Base-by-base conservation (phyloP, 2,888 invertebrate genomes). In the Lasius fuliginosus region DNA sequence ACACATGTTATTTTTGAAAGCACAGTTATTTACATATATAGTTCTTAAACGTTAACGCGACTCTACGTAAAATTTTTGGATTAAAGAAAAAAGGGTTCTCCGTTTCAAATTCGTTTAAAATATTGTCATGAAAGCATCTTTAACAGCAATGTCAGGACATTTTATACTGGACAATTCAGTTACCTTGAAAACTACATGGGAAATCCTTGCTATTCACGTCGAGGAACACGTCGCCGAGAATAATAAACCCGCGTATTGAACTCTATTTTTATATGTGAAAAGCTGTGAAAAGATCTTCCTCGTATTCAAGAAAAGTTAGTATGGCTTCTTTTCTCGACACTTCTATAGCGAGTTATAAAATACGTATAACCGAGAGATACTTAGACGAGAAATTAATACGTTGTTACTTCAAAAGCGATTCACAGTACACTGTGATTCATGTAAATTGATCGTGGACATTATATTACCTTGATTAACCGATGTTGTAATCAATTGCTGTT, bases 181-280 rank as follows among this genome's bases (percentile, higher is more conserved):
- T 53, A 53, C 8, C 49, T n/a, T n/a, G 49, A 53, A 49, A 49
- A 49, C 49, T 49, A 18, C 49, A 49, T 49, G 18, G 18, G 6
- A 49, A 53, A 53, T 53, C 49, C 49, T 53, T 53, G 49, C 49
- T 53, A 53, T 53, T 53, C 49, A 53, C 18, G n/a, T 53, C n/a
- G 8, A 18, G 8, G n/a, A 53, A n/a, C n/a, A 8, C n/a, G 49
- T n/a, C n/a, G 49, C n/a, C 49, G n/a, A 53, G 49, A 53, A 53
- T 53, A 46, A 46, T 46, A 15, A 46, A 46, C 15, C 46, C 46
- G 15, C 18, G 46, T 46, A 53, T n/a, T 53, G n/a, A 53, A 53
- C n/a, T n/a, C 18, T 2, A 53, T 53, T 53, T 53, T 53, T 53
- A n/a, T 53, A 53, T n/a, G 49, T 53, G 49, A 53, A 46, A 46